phyloP scores from a whole-genome alignment of 2,888 invertebrate species.

The Pristionchus entomophagus region DNA sequence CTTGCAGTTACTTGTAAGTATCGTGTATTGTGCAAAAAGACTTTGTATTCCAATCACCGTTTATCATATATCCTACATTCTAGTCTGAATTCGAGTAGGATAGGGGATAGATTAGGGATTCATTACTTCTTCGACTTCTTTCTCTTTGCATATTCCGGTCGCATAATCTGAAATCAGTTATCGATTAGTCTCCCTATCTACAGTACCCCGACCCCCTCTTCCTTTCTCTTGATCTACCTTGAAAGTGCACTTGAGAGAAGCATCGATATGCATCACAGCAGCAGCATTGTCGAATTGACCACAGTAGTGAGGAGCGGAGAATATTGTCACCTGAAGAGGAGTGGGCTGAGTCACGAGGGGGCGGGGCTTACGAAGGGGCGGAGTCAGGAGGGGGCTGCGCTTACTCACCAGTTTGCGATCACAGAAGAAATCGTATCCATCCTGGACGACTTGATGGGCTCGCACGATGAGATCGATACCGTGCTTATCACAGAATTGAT shows the following conservation, averaged over 20 bases:
- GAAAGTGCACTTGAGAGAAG: conserved; percentile 43
- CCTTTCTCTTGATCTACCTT: conserved; percentile 2
- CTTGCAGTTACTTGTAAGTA: no score
- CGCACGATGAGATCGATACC: conserved; percentile 45
- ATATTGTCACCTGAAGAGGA: conserved; percentile 32
- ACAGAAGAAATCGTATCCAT: conserved; percentile 47
- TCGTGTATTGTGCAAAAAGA: no score
- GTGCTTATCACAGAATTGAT: conserved; percentile 42
- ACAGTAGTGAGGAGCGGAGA: conserved; percentile 47
- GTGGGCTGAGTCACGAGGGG: no score
- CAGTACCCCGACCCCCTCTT: no score
- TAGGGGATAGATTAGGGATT: not conserved
- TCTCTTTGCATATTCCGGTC: conserved; percentile 33
- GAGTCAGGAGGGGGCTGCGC: no score
- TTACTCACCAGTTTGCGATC: conserved; percentile 45
- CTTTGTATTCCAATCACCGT: conserved; percentile 45
- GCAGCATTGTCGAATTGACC: conserved; percentile 47
- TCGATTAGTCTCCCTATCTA: no score
- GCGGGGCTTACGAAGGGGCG: no score
- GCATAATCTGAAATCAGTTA: conserved; percentile 20
- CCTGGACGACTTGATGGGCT: conserved; percentile 48
- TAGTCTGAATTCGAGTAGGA: conserved; percentile 11
- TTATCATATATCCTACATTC: conserved; percentile 9
- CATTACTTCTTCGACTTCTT: conserved; percentile 40
- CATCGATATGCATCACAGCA: conserved; percentile 27